Evolutionary conservation across 2,113 vertebrate genomes (phyloP).

Genomic region (Acrocephalus kingi): DNA sequence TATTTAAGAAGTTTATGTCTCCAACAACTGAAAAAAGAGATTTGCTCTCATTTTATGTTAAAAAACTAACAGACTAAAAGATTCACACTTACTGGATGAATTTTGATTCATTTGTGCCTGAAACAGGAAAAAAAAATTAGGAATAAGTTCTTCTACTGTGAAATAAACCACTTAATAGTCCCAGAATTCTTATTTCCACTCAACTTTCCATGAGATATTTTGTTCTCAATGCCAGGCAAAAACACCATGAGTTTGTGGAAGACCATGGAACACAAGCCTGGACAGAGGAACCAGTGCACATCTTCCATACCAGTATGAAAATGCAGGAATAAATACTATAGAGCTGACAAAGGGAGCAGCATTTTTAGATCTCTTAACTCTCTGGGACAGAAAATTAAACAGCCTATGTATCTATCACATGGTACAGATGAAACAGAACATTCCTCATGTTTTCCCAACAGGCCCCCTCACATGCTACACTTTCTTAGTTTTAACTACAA

Average conservation of each 20-base stretch:
- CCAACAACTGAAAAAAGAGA: background rate
- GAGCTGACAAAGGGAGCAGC: background rate
- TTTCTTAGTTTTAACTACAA: background rate
- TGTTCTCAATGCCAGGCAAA: background rate
- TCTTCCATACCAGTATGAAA: background rate
- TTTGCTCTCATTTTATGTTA: background rate
- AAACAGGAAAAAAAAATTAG: constrained; percentile 57
- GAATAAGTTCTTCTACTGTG: background rate
- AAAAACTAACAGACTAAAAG: background rate
- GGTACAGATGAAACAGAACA: background rate
- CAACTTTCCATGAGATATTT: background rate
- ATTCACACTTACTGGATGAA: constrained; percentile 90
- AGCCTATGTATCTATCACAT: background rate
- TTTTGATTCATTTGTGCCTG: constrained; percentile 93
- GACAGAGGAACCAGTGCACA: background rate
- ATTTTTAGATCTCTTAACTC: background rate
- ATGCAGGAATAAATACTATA: background rate
- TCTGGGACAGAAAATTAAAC: background rate
- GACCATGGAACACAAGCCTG: background rate
- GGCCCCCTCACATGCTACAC: background rate
- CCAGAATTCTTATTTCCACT: background rate
- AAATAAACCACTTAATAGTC: background rate
- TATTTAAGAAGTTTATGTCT: background rate
- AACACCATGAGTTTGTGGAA: background rate
- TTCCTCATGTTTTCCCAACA: background rate